A percentile compares a stretch with the other conserved stretches of the same genome.
phyloP scores from a whole-genome alignment of 2,113 vertebrate genomes.

The Panthera leo region DNA sequence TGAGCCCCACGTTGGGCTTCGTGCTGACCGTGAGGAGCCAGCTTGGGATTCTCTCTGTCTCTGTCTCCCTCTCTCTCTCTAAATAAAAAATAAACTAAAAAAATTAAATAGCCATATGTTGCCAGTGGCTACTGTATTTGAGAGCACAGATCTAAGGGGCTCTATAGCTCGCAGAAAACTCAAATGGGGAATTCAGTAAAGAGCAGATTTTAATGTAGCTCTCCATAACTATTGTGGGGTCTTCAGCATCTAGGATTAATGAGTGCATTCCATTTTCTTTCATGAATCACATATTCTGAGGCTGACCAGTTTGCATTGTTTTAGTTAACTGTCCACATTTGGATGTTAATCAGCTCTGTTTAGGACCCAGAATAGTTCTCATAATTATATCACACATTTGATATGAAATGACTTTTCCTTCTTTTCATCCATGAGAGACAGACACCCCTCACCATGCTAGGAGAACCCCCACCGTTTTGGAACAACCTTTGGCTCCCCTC shows the following conservation, averaged over 20 bases:
- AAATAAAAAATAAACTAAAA: too few relatives aligned
- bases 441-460: not conserved
- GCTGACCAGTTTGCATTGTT: not conserved
- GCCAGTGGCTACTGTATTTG: not conserved
- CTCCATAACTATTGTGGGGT: not conserved
- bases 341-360: not conserved
- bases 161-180: not conserved
- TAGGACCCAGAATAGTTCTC: not conserved
- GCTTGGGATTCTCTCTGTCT: too few relatives aligned
- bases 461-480: not conserved
- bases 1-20: too few relatives aligned
- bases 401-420: not conserved
- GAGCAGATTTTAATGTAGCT: not conserved
- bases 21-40: too few relatives aligned
- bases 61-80: too few relatives aligned
- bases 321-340: constrained; percentile 3
- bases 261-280: not conserved
- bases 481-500: not conserved
- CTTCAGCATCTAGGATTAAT: not conserved
- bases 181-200: not conserved
- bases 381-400: not conserved
- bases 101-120: not conserved
- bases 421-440: not conserved
- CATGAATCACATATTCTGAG: not conserved
- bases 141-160: not conserved